phyloP scores from a whole-genome alignment of 2,888 invertebrate genomes.

The Xestia c-nigrum region DNA sequence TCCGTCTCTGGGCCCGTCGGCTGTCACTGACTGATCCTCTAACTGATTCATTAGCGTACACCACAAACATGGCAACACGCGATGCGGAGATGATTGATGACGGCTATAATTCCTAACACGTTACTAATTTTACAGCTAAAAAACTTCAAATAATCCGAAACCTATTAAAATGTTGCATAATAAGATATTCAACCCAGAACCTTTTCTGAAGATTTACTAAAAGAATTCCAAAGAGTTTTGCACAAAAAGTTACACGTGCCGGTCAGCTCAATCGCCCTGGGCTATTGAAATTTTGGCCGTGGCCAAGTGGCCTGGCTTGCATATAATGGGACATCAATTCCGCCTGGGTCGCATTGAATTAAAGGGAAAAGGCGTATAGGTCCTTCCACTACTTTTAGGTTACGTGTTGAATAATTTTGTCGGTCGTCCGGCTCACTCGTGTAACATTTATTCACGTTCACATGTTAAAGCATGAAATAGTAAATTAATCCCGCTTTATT shows the following conservation, averaged over 20 bases:
- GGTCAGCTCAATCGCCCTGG: slow-evolving; percentile 83
- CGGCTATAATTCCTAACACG: slow-evolving; percentile 70
- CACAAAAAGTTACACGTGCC: slow-evolving; percentile 90
- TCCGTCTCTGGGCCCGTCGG: slow-evolving; percentile 53
- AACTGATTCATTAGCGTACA: slow-evolving; percentile 63
- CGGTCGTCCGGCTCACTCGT: slow-evolving; percentile 33
- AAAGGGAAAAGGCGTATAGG: slow-evolving; percentile 69
- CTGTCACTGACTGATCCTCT: slow-evolving; percentile 51
- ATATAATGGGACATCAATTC: slow-evolving; percentile 86
- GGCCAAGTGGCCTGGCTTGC: slow-evolving; percentile 80
- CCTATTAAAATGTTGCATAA: slow-evolving; percentile 86
- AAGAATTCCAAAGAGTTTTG: slow-evolving; percentile 86
- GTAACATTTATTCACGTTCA: slow-evolving; percentile 61
- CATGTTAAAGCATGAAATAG: slow-evolving; percentile 75
- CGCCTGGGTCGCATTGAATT: slow-evolving; percentile 75
- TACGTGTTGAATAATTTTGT: slow-evolving; percentile 36
- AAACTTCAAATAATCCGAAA: slow-evolving; percentile 71
- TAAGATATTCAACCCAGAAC: slow-evolving; percentile 85
- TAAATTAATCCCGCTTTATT: slow-evolving; percentile 73
- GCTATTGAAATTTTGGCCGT: slow-evolving; percentile 89
- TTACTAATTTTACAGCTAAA: slow-evolving; percentile 73
- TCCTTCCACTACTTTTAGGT: slow-evolving; percentile 58
- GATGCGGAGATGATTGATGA: slow-evolving; percentile 70
- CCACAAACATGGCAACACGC: slow-evolving; percentile 71
- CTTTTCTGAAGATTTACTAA: slow-evolving; percentile 81